These are phyloP conservation scores for Danionella dracula DNA, from an alignment of 2,797 vertebrate species.

Conservation along the genomic window DNA sequence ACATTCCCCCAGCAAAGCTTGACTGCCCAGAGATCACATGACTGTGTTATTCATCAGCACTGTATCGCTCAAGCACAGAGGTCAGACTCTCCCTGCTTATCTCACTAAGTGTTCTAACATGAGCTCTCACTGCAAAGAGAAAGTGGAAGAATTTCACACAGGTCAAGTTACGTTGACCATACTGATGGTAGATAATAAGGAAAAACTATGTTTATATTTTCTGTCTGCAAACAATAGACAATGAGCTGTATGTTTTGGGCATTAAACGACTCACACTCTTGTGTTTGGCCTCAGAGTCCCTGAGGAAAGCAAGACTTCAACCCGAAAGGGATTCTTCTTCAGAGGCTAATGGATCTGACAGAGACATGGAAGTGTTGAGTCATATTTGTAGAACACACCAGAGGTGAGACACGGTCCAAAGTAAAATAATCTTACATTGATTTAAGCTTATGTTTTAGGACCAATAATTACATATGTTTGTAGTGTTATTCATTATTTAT, in stretches of 20 bases:
- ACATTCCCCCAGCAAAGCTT: not conserved
- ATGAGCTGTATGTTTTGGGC: too few species aligned
- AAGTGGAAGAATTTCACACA: not conserved
- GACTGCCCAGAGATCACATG: not conserved
- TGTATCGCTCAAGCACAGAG: constrained; percentile 6
- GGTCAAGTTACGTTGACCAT: not conserved
- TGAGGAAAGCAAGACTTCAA: constrained; percentile 65
- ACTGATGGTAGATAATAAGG: too few species aligned
- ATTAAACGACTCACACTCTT: not conserved
- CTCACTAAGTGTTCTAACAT: not conserved
- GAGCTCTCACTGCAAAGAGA: not conserved
- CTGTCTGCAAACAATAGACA: too few species aligned
- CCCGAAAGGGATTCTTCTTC: constrained; percentile 34
- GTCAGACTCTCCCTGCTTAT: not conserved
- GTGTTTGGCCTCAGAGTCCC: constrained; percentile 73
- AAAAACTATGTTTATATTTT: too few species aligned
- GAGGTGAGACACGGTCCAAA: constrained; percentile 66
- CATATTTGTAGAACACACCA: constrained; percentile 85
- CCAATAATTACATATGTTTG: too few species aligned
- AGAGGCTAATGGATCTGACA: constrained; percentile 60
- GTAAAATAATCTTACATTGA: too few species aligned
- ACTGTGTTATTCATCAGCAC: not conserved
- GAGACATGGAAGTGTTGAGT: constrained; percentile 74
- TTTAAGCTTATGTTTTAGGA: too few species aligned
- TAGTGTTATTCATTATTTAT: too few species aligned